phyloP scores from a whole-genome alignment of 2,797 vertebrate genomes.

The Sebastes vulpes region DNA sequence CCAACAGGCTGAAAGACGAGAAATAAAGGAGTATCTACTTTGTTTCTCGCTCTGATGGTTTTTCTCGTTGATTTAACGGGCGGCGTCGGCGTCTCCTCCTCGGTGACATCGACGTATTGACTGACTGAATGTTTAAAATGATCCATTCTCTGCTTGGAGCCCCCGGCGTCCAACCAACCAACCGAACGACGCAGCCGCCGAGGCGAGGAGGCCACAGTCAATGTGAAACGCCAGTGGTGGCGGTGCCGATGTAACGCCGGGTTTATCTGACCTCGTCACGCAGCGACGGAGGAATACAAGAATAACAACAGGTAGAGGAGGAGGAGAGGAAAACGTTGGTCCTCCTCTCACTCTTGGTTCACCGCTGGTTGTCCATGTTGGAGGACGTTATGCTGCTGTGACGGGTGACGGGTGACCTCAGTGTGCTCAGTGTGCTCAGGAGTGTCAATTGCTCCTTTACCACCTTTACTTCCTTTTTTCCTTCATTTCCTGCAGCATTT shows the following conservation, averaged over 20 bases:
- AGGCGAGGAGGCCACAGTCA: background rate
- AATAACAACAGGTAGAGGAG: background rate
- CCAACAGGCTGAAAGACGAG: background rate
- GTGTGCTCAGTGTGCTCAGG: too few relatives aligned
- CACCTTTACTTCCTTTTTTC: background rate
- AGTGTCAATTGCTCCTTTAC: too few relatives aligned
- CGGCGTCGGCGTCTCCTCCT: background rate
- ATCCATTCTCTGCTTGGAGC: background rate
- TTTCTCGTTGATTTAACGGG: constrained; percentile 15
- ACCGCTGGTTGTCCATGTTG: background rate
- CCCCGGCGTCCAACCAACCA: background rate
- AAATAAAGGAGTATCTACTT: background rate
- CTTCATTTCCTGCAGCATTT: background rate
- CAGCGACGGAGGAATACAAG: background rate
- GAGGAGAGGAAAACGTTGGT: background rate
- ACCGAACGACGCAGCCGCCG: background rate
- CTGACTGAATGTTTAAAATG: background rate
- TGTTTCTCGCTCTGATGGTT: constrained; percentile 11
- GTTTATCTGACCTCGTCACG: background rate
- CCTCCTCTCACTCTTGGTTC: background rate
- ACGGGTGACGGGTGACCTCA: background rate
- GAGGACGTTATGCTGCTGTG: background rate
- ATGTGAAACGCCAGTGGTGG: background rate
- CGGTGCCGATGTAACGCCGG: background rate
- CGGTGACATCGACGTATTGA: background rate